phyloP scores from a whole-genome alignment of 2,113 vertebrate genomes.

The Larimichthys crocea region DNA sequence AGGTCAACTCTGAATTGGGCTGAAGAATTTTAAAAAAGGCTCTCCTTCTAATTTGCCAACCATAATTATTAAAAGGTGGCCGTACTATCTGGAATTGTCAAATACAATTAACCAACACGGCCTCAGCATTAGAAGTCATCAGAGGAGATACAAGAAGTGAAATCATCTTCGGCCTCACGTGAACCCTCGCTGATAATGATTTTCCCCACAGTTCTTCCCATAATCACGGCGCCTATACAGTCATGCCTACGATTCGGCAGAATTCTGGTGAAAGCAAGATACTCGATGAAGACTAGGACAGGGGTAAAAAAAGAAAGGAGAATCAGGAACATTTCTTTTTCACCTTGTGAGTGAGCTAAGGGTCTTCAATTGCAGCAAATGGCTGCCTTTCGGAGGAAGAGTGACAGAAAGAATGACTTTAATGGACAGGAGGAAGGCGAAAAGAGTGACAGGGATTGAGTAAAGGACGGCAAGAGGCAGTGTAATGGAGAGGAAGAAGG shows the following conservation, averaged over 20 bases:
- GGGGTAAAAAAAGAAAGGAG: background rate
- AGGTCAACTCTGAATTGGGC: slow-evolving; percentile 18
- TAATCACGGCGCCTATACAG: too few species aligned
- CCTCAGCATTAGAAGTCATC: slow-evolving; percentile 17
- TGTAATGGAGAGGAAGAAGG: slow-evolving; percentile 23
- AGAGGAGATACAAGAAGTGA: slow-evolving; percentile 23
- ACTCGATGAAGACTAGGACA: background rate
- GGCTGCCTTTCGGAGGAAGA: slow-evolving; percentile 19
- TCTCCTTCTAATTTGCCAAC: slow-evolving; percentile 30
- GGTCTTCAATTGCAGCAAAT: slow-evolving; percentile 16
- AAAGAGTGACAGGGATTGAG: slow-evolving; percentile 24
- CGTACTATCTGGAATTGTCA: slow-evolving; percentile 46
- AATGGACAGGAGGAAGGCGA: slow-evolving; percentile 35
- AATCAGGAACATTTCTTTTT: slow-evolving; percentile 27
- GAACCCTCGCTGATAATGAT: slow-evolving; percentile 36
- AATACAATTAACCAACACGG: slow-evolving; percentile 48
- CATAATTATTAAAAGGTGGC: slow-evolving; percentile 44
- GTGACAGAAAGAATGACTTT: slow-evolving; percentile 40
- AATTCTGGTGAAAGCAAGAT: slow-evolving; percentile 7
- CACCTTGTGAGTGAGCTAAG: slow-evolving; percentile 7
- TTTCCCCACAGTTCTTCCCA: too few species aligned
- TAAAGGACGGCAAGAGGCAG: background rate
- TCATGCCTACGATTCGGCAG: background rate
- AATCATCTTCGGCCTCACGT: slow-evolving; percentile 42
- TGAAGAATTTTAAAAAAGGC: background rate